Conservation (phyloP, 35 echinoderm and acorn worm species). For the Acanthaster planci region DNA sequence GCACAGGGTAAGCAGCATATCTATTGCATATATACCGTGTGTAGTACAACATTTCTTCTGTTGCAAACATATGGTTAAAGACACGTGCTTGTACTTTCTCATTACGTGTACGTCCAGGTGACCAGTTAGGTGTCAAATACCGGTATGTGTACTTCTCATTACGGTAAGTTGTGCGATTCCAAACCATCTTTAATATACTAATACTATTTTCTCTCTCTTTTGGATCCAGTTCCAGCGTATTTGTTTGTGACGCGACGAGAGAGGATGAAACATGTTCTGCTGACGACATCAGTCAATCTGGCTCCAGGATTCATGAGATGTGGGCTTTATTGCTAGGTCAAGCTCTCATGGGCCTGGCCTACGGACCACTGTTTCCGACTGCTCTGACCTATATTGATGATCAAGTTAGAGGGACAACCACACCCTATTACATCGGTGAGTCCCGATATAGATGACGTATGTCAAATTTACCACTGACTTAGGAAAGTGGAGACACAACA, state of each 20-base stretch:
- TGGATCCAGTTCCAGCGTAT: not conserved
- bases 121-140: no score
- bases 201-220: not conserved
- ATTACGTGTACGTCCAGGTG: no score
- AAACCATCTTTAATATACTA: no score
- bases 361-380: constrained; percentile 48
- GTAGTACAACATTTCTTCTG: no score
- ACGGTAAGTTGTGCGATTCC: no score
- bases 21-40: no score
- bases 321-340: constrained; percentile 69
- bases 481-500: no score
- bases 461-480: no score
- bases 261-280: constrained; percentile 36
- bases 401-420: constrained; percentile 50
- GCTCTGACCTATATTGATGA: constrained; percentile 78
- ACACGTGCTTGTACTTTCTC: no score
- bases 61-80: no score
- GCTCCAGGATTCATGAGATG: constrained; percentile 32
- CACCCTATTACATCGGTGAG: constrained; percentile 76
- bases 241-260: constrained; percentile 7
- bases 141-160: no score
- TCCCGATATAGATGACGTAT: not conserved
- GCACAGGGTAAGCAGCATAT: no score
- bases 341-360: constrained; percentile 48
- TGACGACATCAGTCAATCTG: constrained; percentile 46